Percentiles rank a stretch among this genome's conserved stretches.
Evolutionary conservation across 2,797 vertebrate species (phyloP).

Genomic region (Liasis olivaceus): DNA sequence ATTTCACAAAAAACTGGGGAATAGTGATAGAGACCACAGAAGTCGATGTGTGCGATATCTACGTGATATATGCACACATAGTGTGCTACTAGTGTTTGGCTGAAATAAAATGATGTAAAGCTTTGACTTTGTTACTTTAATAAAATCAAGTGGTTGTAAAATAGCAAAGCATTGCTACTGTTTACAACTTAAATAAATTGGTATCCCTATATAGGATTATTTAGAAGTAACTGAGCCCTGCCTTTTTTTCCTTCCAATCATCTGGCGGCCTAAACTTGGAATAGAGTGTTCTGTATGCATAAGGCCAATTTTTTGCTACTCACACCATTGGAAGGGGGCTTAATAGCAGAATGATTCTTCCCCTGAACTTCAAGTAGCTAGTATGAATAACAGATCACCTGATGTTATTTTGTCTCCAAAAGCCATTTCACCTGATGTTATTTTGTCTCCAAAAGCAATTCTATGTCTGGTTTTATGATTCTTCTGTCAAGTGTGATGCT

Average conservation of each 20-base stretch:
- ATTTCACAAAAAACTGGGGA: neutral
- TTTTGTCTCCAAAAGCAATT: neutral
- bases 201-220: neutral
- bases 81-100: no score
- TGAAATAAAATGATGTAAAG: neutral
- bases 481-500: neutral
- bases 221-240: neutral
- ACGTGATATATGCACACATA: neutral
- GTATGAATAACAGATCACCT: neutral
- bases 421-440: neutral
- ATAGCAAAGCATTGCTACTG: neutral
- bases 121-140: neutral
- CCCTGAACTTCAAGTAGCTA: neutral
- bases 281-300: neutral
- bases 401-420: neutral
- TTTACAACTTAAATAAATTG: neutral
- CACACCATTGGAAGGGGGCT: neutral
- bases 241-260: neutral
- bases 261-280: neutral
- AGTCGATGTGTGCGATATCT: neutral
- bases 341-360: neutral
- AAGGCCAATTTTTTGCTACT: neutral
- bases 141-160: neutral
- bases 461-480: no score
- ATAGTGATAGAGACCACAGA: neutral